Conservation (phyloP, 2,888 invertebrate species). For the Molanna angustata region DNA sequence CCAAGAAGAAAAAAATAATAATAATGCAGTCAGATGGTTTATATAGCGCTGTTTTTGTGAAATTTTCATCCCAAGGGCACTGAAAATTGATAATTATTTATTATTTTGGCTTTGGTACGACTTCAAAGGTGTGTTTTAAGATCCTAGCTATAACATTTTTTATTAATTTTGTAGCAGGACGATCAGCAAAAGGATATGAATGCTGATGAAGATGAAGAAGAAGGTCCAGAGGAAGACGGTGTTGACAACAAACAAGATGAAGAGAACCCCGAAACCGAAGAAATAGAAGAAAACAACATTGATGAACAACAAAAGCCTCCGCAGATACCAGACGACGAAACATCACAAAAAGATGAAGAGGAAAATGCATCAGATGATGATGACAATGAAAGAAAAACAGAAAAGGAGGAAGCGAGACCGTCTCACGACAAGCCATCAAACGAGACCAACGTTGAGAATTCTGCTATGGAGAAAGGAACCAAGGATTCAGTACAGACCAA, state of each 20-base stretch:
- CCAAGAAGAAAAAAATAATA: too few species aligned
- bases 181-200: constrained; percentile 46
- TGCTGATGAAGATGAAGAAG: constrained; percentile 48
- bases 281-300: constrained; percentile 43
- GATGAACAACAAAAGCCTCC: constrained; percentile 13
- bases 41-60: too few species aligned
- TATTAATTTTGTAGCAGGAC: constrained; percentile 38
- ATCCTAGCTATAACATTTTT: neutral
- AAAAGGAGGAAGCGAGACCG: constrained; percentile 53
- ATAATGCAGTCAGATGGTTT: too few species aligned
- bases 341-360: constrained; percentile 37
- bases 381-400: constrained; percentile 39
- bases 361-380: constrained; percentile 32
- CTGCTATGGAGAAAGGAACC: constrained; percentile 47
- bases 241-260: constrained; percentile 42
- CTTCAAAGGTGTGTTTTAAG: neutral
- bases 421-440: constrained; percentile 50
- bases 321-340: constrained; percentile 14
- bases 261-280: constrained; percentile 36
- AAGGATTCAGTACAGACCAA: constrained; percentile 54
- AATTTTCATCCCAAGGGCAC: too few species aligned
- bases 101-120: constrained; percentile 6
- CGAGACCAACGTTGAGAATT: constrained; percentile 52
- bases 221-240: constrained; percentile 42
- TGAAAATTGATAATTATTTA: neutral